A percentile compares a stretch with the other conserved stretches of the same genome.
phyloP scores from a whole-genome alignment of 2,113 vertebrate genomes.

The Hypocryptadius cinnamomeus region DNA sequence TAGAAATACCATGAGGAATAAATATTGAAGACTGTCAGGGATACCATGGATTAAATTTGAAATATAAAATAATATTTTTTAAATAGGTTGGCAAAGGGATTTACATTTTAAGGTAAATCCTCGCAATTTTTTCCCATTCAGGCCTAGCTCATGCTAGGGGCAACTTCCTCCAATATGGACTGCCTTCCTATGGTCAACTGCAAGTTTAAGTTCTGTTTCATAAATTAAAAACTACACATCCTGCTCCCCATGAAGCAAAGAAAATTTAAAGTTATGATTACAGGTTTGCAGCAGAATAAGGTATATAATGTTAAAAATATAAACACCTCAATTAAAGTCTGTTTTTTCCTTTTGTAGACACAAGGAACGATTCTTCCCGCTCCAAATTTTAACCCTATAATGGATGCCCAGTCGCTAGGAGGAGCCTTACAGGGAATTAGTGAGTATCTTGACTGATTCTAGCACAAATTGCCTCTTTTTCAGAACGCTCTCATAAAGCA shows the following conservation, averaged over 20 bases:
- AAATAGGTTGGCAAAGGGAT: not conserved
- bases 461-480: not conserved
- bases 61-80: not conserved
- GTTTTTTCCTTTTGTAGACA: constrained; percentile 28
- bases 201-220: not conserved
- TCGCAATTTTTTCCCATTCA: not conserved
- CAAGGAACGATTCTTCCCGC: constrained; percentile 72
- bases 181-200: not conserved
- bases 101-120: not conserved
- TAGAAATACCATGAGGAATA: not conserved
- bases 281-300: not conserved
- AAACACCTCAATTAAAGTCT: not conserved
- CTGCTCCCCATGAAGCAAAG: not conserved
- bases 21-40: not conserved
- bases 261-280: not conserved
- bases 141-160: not conserved
- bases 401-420: constrained; percentile 70
- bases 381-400: constrained; percentile 68
- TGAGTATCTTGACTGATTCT: constrained; percentile 18
- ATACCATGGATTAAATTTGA: not conserved
- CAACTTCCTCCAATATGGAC: not conserved
- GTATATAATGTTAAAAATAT: not conserved
- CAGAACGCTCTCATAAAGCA: not conserved
- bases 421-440: constrained; percentile 74
- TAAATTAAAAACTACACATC: not conserved